Evolutionary conservation across 2,797 vertebrate genomes (phyloP), one percentile per base, ranked within the genome.

Genomic region (Siniperca scherzeri): DNA sequence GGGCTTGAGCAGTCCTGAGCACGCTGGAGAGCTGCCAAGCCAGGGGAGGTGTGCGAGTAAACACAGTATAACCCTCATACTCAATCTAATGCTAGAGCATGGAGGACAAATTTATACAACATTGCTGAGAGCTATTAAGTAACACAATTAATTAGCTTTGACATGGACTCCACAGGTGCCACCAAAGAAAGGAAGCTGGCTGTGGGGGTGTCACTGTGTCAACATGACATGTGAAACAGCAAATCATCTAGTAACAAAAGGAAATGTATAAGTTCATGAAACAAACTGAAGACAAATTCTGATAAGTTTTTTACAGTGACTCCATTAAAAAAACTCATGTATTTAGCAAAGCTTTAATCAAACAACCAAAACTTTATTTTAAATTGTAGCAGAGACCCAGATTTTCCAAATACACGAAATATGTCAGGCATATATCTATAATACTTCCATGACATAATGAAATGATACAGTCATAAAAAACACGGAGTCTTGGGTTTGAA

Each of bases 1-100:
- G 78, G 86, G 66, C 87, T 89, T 27, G 84, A 91, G 80, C 77
- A n/a, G 85, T 88, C 74, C 70, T 80, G 85, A 81, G 83, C 67
- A n/a, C 6, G 30, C 82, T 94, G 92, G 92, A 93, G 70, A 76
- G 77, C 76, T 76, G 90, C 94, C 93, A 94, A 86, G 73, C 71
- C 67, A 80, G 30, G 59, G 84, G 80, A 91, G 84, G 87, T 80
- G n/a, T 89, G 81, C 80, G 30, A 89, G 85, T 92, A 93, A 93
- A 93, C 75, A 87, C 72, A 74, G 83, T 73, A 74, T 75, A 88
- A 86, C 74, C 77, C 84, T 90, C 86, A 77, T 81, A 84, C 79
- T 90, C 62, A 5, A 81, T 84, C 74, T 89, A 70, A 90, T 87
- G 85, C 87, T 80, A 86, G 75, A 86, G 81, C 50, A 64, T 36